Percentiles rank a stretch among this genome's conserved stretches.
phyloP scores from a whole-genome alignment of 2,113 vertebrate genomes.

The Onychostruthus taczanowskii region DNA sequence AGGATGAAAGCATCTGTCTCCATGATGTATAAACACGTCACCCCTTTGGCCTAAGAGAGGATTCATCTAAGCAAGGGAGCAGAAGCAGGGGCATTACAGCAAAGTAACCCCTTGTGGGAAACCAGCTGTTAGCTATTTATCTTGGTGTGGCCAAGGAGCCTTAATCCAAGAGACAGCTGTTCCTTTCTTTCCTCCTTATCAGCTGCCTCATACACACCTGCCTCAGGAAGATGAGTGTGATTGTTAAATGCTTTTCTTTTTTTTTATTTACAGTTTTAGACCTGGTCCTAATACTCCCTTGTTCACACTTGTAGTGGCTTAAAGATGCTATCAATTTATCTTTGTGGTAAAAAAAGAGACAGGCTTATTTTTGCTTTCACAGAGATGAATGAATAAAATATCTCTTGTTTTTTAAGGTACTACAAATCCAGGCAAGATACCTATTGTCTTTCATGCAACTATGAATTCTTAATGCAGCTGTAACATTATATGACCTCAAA shows the following conservation, averaged over 20 bases:
- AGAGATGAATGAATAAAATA: neutral
- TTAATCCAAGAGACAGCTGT: slow-evolving; percentile 77
- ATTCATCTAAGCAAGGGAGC: slow-evolving; percentile 40
- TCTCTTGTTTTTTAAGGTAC: neutral
- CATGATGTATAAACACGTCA: slow-evolving; percentile 69
- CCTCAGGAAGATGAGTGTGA: slow-evolving; percentile 47
- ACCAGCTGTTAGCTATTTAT: slow-evolving; percentile 87
- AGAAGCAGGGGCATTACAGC: slow-evolving; percentile 63
- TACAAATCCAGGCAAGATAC: neutral
- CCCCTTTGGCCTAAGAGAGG: slow-evolving; percentile 64
- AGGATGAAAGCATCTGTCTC: slow-evolving; percentile 71
- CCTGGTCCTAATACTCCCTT: neutral
- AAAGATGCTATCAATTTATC: neutral
- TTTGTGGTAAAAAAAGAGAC: neutral
- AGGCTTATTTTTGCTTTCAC: neutral
- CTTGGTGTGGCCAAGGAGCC: slow-evolving; percentile 76
- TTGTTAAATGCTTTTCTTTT: slow-evolving; percentile 31
- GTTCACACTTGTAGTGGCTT: neutral
- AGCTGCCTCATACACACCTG: slow-evolving; percentile 59
- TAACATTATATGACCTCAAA: neutral
- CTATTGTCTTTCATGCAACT: neutral
- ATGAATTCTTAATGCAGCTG: neutral
- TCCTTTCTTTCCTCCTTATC: slow-evolving; percentile 70
- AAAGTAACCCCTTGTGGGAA: slow-evolving; percentile 71
- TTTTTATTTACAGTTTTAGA: slow-evolving; percentile 30